phyloP scores from a whole-genome alignment of 2,797 vertebrate genomes.

The Alosa sapidissima region DNA sequence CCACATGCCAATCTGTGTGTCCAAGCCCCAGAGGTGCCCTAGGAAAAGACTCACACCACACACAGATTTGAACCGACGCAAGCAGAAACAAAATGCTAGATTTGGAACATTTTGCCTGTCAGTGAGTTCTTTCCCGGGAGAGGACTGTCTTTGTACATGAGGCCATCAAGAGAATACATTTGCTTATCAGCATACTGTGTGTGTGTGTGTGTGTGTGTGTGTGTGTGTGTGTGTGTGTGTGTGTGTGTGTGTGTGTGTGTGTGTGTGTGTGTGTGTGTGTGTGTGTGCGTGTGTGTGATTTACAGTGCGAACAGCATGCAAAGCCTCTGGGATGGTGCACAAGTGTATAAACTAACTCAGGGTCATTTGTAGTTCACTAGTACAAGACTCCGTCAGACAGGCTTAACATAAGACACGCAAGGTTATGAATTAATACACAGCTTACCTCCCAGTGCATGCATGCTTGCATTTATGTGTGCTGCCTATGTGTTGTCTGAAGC shows the following conservation, averaged over 20 bases:
- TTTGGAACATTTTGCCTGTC: background rate
- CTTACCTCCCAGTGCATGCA: background rate
- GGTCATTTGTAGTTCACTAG: constrained; percentile 6
- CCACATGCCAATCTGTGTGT: background rate
- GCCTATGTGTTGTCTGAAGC: background rate
- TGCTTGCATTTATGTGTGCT: background rate
- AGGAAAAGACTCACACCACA: background rate
- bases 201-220: background rate
- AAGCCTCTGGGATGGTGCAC: background rate
- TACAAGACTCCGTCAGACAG: background rate
- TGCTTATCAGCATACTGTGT: background rate
- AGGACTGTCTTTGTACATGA: background rate
- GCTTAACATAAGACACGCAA: background rate
- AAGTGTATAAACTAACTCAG: background rate
- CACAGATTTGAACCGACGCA: background rate
- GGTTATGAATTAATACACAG: constrained; percentile 26
- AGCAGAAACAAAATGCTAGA: background rate
- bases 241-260: background rate
- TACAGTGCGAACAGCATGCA: background rate
- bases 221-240: background rate
- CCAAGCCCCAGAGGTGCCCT: background rate
- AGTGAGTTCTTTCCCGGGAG: background rate
- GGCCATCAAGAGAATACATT: constrained; percentile 17
- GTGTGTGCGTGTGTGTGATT: background rate
- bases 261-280: background rate